phyloP scores from a whole-genome alignment of 2,888 invertebrate genomes.

The Hemicrepidius hirtus region DNA sequence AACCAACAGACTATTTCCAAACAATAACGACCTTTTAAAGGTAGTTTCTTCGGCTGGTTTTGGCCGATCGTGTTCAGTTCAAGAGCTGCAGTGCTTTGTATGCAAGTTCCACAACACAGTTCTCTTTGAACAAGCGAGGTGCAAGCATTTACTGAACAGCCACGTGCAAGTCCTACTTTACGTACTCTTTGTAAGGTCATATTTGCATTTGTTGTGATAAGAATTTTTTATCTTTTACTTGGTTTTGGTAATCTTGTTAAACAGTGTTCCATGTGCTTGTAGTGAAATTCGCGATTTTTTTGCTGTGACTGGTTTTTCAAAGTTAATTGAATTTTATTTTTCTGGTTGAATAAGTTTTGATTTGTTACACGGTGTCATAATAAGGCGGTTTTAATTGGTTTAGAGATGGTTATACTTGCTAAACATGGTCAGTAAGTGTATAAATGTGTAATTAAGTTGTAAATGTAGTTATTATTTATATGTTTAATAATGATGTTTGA shows the following conservation, averaged over 20 bases:
- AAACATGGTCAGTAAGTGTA: slow-evolving; percentile 57
- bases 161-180: too few relatives aligned
- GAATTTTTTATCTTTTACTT: not conserved
- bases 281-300: not conserved
- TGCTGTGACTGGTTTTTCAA: not conserved
- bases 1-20: slow-evolving; percentile 41
- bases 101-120: slow-evolving; percentile 1
- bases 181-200: not conserved
- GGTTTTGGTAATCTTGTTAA: not conserved
- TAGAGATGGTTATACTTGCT: slow-evolving; percentile 56
- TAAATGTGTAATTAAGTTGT: slow-evolving; percentile 33
- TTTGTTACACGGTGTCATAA: slow-evolving; percentile 16
- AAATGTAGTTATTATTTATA: slow-evolving; percentile 32
- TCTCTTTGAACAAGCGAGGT: slow-evolving; percentile 10
- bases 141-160: not conserved
- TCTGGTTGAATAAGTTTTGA: slow-evolving; percentile 23
- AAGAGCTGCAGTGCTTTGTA: not conserved
- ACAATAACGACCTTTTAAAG: slow-evolving; percentile 51
- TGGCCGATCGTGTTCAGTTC: not conserved
- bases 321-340: slow-evolving; percentile 12
- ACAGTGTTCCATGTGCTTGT: not conserved
- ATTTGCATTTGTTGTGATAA: not conserved
- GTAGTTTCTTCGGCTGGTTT: slow-evolving; percentile 42
- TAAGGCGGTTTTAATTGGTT: slow-evolving; percentile 25
- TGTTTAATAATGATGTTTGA: slow-evolving; percentile 12